Conservation (phyloP, 2,113 vertebrate genomes). For the Colinus virginianus region DNA sequence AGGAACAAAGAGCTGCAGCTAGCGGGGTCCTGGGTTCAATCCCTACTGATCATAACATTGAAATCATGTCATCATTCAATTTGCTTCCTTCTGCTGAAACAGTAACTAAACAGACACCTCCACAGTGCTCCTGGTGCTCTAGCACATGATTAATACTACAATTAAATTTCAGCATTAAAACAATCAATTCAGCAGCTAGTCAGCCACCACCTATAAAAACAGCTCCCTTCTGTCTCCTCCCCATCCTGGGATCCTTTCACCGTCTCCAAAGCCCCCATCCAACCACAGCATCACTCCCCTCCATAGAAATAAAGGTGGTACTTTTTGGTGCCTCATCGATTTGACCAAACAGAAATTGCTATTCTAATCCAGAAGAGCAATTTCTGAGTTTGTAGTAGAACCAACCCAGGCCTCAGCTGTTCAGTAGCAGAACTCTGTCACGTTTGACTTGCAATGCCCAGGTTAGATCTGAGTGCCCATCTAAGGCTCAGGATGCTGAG, state of each 20-base stretch:
- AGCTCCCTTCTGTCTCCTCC: background rate
- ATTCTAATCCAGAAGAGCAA: background rate
- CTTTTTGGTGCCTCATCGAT: background rate
- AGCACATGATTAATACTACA: background rate
- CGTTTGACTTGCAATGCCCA: background rate
- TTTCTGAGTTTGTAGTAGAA: background rate
- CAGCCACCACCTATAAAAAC: background rate
- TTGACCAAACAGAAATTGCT: background rate
- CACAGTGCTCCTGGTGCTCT: background rate
- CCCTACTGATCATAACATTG: background rate
- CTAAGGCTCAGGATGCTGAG: background rate
- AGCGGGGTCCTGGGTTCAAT: background rate
- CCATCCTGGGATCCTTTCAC: background rate
- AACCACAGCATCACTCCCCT: background rate
- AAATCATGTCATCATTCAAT: background rate
- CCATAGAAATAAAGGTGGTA: background rate
- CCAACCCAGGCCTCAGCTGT: background rate
- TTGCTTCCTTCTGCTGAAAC: background rate
- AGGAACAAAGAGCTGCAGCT: background rate
- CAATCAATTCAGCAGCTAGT: background rate
- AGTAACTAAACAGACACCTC: background rate
- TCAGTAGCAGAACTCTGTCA: background rate
- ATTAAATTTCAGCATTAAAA: slow-evolving; percentile 12
- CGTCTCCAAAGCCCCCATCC: background rate
- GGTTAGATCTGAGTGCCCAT: background rate